Conservation (phyloP, 2,113 vertebrate species). For the Megaceryle torquata region DNA sequence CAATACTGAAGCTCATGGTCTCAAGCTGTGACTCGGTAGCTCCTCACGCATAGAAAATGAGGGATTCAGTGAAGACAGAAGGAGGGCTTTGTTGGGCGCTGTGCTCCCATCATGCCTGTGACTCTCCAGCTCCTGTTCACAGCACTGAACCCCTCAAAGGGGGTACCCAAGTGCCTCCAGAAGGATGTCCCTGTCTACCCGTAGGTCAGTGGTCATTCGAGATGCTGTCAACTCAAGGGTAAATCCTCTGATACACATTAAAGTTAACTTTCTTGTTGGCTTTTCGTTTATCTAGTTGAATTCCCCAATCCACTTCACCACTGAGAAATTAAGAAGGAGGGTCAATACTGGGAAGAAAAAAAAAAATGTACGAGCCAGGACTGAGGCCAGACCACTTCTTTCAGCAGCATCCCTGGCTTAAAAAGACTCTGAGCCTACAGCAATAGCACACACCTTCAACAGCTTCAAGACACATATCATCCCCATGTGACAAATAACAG, state of each 20-base stretch:
- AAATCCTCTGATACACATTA: background rate
- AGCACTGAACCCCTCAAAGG: background rate
- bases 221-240: background rate
- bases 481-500: background rate
- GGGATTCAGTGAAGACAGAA: background rate
- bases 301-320: background rate
- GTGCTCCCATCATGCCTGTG: fast-evolving
- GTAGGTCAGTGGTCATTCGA: background rate
- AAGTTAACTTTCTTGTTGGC: background rate
- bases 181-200: background rate
- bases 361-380: background rate
- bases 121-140: background rate
- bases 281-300: background rate
- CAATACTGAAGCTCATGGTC: background rate
- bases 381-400: background rate
- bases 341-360: background rate
- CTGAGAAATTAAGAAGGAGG: background rate
- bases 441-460: background rate
- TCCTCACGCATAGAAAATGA: background rate
- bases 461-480: background rate
- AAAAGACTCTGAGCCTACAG: background rate
- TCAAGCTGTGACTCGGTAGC: background rate
- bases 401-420: background rate
- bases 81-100: background rate
- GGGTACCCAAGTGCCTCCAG: background rate